Base-by-base conservation (phyloP, 1,140 invertebrate species). In the Campoletis sonorensis region DNA sequence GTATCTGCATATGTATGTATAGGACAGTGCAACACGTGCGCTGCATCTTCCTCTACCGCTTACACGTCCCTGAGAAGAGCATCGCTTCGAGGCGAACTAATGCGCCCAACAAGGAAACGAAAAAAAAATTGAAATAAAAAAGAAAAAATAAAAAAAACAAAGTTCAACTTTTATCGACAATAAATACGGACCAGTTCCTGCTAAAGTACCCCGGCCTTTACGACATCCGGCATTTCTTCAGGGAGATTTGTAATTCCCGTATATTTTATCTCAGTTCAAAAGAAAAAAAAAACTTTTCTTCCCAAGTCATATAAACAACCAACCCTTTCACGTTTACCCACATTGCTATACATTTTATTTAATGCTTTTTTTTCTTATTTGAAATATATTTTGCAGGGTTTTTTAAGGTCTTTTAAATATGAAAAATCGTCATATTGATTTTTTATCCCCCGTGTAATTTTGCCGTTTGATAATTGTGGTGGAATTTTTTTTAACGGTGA, bases 151-250 rank as follows among this genome's bases (percentile, higher is more conserved):
- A 15, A n/a, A 58, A 58, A n/a, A 58, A 58, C 21, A 67, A n/a
- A 15, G 61, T 26, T 15, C 13, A 67, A 67, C 1, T 67, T 67
- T 67, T 67, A 67, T 67, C 23, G 61, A 23, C 61, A 67, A 67
- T 67, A 67, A 67, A 67, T 67, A 67, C 26, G 13, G 61, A 23
- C 61, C 61, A 67, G n/a, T 67, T 27, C 23, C 4, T 7, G 23
- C 21, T 15, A 27, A 67, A 67, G 54, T 58, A 58, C 21, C 54
- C 5, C 2, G 61, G 61, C 61, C 23, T 67, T 67, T 67, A 67
- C 61, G 61, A 67, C 61, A 67, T 67, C 61, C 61, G 61, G 61
- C 23, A 67, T 67, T 67, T 67, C 23, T 27, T 27, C 13, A 58
- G 18, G 18, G n/a, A 26, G 23, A 67, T 26, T 67, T 67, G 61